Percentiles rank a stretch among this genome's conserved stretches.
Conservation (phyloP, 1,140 invertebrate species). For the Papilio polytes region DNA sequence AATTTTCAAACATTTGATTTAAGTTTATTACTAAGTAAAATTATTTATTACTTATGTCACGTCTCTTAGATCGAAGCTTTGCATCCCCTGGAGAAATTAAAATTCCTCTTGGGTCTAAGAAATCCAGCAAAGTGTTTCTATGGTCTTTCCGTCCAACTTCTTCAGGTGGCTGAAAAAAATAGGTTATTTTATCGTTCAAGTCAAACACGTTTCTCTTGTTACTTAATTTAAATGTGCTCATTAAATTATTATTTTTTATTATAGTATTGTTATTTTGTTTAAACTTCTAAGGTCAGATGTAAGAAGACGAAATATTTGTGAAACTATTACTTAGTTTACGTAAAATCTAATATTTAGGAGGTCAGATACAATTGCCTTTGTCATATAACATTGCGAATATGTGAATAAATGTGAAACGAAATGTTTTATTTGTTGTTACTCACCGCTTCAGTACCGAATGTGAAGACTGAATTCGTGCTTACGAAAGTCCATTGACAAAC, state of each 20-base stretch:
- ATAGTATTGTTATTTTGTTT: slow-evolving; percentile 19
- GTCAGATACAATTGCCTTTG: background rate
- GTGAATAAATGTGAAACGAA: background rate
- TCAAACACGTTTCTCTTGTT: background rate
- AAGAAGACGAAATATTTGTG: background rate
- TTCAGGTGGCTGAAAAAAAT: slow-evolving; percentile 5
- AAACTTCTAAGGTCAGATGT: background rate
- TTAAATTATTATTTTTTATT: slow-evolving; percentile 15
- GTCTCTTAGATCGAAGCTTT: slow-evolving; percentile 14
- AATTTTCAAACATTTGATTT: background rate
- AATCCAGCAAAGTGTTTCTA: slow-evolving; percentile 30
- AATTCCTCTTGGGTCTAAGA: background rate
- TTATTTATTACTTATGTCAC: slow-evolving; percentile 17
- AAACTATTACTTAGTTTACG: slow-evolving; percentile 17
- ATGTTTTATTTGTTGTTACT: background rate
- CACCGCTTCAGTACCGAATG: background rate
- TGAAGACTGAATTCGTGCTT: background rate
- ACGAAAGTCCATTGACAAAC: background rate
- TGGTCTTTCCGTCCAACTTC: background rate
- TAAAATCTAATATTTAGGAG: background rate
- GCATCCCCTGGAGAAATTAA: background rate
- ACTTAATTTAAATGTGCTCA: background rate
- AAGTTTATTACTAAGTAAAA: background rate
- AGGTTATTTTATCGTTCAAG: background rate
- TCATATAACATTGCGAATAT: background rate